Conservation (phyloP, 2,888 invertebrate genomes). For the Sminthurinus aureus region DNA sequence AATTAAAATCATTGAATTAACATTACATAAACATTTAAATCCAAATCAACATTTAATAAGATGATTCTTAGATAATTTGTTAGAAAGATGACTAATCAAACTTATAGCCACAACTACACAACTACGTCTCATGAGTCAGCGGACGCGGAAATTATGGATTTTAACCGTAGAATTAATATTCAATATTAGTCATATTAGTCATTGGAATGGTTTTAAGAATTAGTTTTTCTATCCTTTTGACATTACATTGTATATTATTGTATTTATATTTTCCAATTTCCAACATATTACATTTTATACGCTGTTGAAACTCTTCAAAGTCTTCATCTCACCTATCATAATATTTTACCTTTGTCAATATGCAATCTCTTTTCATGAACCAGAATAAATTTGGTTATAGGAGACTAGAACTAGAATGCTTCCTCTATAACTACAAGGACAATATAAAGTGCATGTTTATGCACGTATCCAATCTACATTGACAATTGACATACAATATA, state of each 20-base stretch:
- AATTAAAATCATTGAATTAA: neutral
- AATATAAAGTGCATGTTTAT: neutral
- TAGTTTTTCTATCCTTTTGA: too few species aligned
- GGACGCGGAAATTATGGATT: too few species aligned
- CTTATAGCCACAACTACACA: neutral
- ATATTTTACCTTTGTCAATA: neutral
- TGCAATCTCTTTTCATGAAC: neutral
- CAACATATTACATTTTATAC: too few species aligned
- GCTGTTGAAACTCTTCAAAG: neutral
- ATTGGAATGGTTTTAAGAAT: too few species aligned
- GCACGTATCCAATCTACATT: too few species aligned
- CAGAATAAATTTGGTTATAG: constrained; percentile 17
- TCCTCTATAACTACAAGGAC: neutral
- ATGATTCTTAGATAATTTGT: neutral
- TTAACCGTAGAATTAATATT: too few species aligned
- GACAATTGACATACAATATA: too few species aligned
- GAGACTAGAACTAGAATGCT: constrained; percentile 15
- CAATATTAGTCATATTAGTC: too few species aligned
- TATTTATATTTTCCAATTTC: too few species aligned
- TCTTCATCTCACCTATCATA: too few species aligned
- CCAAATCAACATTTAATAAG: neutral
- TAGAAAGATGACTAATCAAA: neutral
- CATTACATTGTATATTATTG: too few species aligned
- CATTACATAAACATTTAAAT: neutral
- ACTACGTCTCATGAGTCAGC: neutral